Evolutionary conservation across 2,888 invertebrate species (phyloP), one percentile per base, ranked within the genome.

Genomic region (Gonocerus acuteangulatus): DNA sequence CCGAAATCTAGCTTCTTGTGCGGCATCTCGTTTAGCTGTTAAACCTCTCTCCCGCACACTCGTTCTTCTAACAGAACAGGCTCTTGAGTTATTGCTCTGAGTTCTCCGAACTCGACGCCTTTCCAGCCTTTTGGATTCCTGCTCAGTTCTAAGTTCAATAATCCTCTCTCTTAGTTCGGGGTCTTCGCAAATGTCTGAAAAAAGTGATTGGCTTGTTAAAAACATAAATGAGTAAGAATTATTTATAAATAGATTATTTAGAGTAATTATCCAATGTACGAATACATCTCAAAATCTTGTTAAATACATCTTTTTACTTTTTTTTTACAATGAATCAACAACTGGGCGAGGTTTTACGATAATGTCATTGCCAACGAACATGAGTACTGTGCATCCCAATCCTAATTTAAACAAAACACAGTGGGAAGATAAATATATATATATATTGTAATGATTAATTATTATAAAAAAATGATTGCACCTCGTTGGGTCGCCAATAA

Each of bases 171-270:
- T 86, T 71, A 96, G 83, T 75, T 95, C 95, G 0, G 89, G 87
- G 76, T 96, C 95, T 74, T 96, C 95, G 74, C 95, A 95, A 70
- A 96, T 94, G 75, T 95, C 95, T 93, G 68, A 1, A 68, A 60
- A 69, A 67, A 48, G 49, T n/a, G n/a, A n/a, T n/a, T n/a, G n/a
- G n/a, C n/a, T n/a, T n/a, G 15, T 34, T 9, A 34, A 34, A 34
- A 34, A 34, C 7, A 13, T 9, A 34, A 34, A 34, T 9, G 11
- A 34, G 11, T 34, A n/a, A n/a, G n/a, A n/a, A n/a, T n/a, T n/a
- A n/a, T n/a, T n/a, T n/a, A n/a, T n/a, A 21, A 11, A 45, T 45
- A 9, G 7, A 45, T 11, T 45, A 16, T 16, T 45, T n/a, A 11
- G n/a, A 56, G 48, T 16, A 11, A 34, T 34, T 34, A n/a, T n/a